Evolutionary conservation across 1,140 invertebrate genomes (phyloP), one percentile per base, ranked within the genome.

Genomic region (Drosophila arawakana): DNA sequence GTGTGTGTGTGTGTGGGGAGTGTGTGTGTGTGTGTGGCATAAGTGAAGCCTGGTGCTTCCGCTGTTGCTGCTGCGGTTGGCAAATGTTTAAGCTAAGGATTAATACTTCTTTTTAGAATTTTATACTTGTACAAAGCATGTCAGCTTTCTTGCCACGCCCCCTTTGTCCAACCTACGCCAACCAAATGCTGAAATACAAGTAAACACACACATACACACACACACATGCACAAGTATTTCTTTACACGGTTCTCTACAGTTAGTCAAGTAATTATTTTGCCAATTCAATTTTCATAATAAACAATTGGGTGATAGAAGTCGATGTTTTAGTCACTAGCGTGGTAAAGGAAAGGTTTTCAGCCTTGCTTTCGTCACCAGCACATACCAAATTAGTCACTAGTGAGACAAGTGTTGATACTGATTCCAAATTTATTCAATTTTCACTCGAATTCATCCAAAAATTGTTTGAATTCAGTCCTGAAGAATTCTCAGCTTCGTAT

Each of bases 41-140:
- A 57, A 72, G 67, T 63, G 41, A 57, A 46, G 39, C 72, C 50
- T 59, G 57, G 0, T 21, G 18, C 18, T 30, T 2, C 57, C 69
- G 35, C n/a, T 47, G 49, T 49, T 70, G 13, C 13, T 74, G 74
- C 61, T 73, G 69, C 49, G 71, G 80, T 74, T 88, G 84, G 69
- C 74, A 88, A 88, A 88, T 89, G 82, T 81, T 88, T 91, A 81
- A 88, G 88, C 89, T 91, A 88, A 88, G 88, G 88, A 91, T 91
- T 91, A 91, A 91, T 81, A 88, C 65, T 84, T 70, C 66, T 88
- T 88, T 88, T 88, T 84, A 84, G 80, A 88, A 89, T 88, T 78
- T 83, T 84, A 68, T 86, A 73, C 83, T 89, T 80, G 72, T 73
- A 63, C 72, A 67, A 73, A 73, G 63, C 73, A 66, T 69, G 25